phyloP scores from a whole-genome alignment of 1,140 invertebrate species.

The Rhyacophila brunnea region DNA sequence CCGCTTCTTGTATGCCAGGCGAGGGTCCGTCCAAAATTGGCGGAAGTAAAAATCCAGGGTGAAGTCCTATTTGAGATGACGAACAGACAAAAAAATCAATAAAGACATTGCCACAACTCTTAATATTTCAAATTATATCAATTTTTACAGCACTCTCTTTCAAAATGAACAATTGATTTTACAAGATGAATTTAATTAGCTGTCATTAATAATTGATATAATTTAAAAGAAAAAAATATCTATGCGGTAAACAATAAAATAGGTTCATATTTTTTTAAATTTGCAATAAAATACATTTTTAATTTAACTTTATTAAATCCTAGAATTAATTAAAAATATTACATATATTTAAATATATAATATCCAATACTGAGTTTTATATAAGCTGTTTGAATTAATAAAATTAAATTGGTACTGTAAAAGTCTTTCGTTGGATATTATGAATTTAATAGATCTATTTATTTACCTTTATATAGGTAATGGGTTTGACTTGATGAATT shows the following conservation, averaged over 20 bases:
- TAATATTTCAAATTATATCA: not conserved
- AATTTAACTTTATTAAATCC: no score
- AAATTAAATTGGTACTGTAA: no score
- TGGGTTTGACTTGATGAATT: no score
- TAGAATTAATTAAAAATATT: no score
- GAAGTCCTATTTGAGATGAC: constrained; percentile 75
- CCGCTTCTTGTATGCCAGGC: constrained; percentile 85
- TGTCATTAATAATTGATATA: not conserved
- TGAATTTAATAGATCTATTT: no score
- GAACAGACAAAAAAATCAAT: constrained; percentile 3
- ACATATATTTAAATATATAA: no score
- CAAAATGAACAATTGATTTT: not conserved
- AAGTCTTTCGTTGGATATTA: no score
- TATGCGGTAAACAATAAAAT: not conserved
- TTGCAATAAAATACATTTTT: not conserved
- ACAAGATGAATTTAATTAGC: not conserved
- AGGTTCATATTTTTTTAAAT: not conserved
- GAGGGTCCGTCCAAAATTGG: constrained; percentile 96
- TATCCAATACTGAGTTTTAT: no score
- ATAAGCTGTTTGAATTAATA: no score
- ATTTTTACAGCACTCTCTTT: not conserved
- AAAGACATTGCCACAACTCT: not conserved
- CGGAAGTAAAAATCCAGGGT: constrained; percentile 98
- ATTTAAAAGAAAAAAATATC: not conserved
- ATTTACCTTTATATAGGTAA: no score